phyloP scores from a whole-genome alignment of 2,113 vertebrate genomes.

The Ctenomys sociabilis region DNA sequence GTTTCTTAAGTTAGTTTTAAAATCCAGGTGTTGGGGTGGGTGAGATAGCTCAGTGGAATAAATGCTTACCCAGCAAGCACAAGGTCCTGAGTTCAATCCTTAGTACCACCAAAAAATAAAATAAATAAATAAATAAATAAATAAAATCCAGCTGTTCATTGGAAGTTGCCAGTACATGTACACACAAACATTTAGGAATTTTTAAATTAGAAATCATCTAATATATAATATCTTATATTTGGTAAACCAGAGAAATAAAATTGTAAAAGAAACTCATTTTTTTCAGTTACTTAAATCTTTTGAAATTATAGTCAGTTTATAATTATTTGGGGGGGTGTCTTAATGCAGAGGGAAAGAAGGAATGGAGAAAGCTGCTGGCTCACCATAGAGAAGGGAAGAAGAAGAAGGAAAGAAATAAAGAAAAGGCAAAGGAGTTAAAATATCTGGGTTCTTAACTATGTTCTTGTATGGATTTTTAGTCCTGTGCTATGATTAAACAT shows the following conservation, averaged over 20 bases:
- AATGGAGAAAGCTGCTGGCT: not conserved
- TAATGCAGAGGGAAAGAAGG: not conserved
- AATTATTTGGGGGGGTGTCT: not conserved
- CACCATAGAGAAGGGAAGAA: not conserved
- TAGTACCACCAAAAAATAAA: too few relatives aligned
- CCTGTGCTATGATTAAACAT: not conserved
- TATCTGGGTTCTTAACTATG: not conserved
- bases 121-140: too few relatives aligned
- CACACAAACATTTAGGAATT: not conserved
- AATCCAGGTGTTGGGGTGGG: not conserved
- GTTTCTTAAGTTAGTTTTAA: conserved; percentile 16
- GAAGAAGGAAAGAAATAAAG: not conserved
- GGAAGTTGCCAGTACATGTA: not conserved
- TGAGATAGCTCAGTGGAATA: too few relatives aligned
- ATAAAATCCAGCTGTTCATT: not conserved
- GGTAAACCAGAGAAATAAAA: conserved; percentile 17
- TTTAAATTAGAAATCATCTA: conserved; percentile 14
- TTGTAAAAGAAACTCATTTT: not conserved
- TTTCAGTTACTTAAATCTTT: not conserved
- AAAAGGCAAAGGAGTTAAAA: not conserved
- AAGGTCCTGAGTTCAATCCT: too few relatives aligned
- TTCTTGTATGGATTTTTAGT: not conserved
- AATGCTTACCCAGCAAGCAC: too few relatives aligned
- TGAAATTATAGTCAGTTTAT: not conserved
- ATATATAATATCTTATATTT: not conserved